Percentiles rank a stretch among this genome's conserved stretches.
Evolutionary conservation across 2,888 invertebrate genomes (phyloP).

Genomic region (Agrotis puta): DNA sequence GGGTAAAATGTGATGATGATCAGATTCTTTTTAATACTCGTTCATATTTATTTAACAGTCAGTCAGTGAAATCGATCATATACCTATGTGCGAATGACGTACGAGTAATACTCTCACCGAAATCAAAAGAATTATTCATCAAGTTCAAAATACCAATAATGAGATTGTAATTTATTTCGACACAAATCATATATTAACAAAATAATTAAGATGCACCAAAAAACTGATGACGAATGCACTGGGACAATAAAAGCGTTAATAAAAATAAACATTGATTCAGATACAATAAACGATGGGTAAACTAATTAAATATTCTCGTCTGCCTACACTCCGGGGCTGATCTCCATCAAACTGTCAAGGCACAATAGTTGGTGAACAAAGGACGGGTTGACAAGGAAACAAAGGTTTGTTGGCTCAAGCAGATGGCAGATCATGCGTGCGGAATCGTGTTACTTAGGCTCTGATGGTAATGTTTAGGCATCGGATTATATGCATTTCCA

Average conservation of each 20-base stretch:
- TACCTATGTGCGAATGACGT: not conserved
- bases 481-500: no score
- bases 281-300: constrained; percentile 36
- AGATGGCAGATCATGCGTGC: constrained; percentile 34
- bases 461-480: not conserved
- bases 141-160: constrained; percentile 40
- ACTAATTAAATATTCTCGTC: constrained; percentile 52
- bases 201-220: constrained; percentile 52
- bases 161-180: constrained; percentile 47
- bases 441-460: not conserved
- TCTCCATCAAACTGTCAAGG: constrained; percentile 56
- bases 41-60: not conserved
- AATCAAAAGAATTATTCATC: not conserved
- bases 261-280: constrained; percentile 62
- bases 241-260: constrained; percentile 47
- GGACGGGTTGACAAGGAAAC: constrained; percentile 33
- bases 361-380: constrained; percentile 51
- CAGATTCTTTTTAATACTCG: not conserved
- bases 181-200: constrained; percentile 53
- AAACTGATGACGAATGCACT: constrained; percentile 40
- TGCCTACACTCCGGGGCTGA: constrained; percentile 43
- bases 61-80: no score
- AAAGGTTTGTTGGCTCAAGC: constrained; percentile 54
- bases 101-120: not conserved
- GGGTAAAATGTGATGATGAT: no score